Evolutionary conservation across 92 coral and sea anemone species (phyloP).

Genomic region (Palythoa grandis): DNA sequence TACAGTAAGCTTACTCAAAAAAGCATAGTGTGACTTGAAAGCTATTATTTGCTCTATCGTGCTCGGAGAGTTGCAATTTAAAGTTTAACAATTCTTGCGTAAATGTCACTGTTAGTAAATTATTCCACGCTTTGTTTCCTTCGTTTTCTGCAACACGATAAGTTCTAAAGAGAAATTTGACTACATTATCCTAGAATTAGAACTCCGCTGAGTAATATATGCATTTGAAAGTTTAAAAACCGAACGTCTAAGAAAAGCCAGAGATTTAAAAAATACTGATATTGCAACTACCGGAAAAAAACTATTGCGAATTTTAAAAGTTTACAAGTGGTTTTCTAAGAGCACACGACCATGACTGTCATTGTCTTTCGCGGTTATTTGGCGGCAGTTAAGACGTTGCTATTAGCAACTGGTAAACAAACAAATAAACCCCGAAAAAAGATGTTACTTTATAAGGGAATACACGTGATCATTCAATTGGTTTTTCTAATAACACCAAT

Average conservation of each 20-base stretch:
- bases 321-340: slow-evolving; percentile 27
- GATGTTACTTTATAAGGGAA: slow-evolving; percentile 31
- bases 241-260: background rate
- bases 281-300: slow-evolving; percentile 33
- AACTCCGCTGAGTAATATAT: background rate
- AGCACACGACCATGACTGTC: slow-evolving; percentile 6
- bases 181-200: background rate
- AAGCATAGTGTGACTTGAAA: background rate
- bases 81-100: background rate
- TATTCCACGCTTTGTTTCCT: background rate
- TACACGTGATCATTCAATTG: background rate
- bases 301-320: slow-evolving; percentile 13
- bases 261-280: background rate
- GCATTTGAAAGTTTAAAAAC: too few relatives aligned
- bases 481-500: slow-evolving; percentile 10
- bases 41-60: background rate
- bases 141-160: background rate
- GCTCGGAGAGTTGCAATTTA: background rate
- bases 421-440: slow-evolving; percentile 11
- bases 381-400: slow-evolving; percentile 16
- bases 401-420: slow-evolving; percentile 32
- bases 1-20: background rate
- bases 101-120: background rate
- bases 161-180: background rate
- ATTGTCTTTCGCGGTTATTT: background rate